Evolutionary conservation across 2,888 invertebrate species (phyloP).

Genomic region (Orthosia incerta): DNA sequence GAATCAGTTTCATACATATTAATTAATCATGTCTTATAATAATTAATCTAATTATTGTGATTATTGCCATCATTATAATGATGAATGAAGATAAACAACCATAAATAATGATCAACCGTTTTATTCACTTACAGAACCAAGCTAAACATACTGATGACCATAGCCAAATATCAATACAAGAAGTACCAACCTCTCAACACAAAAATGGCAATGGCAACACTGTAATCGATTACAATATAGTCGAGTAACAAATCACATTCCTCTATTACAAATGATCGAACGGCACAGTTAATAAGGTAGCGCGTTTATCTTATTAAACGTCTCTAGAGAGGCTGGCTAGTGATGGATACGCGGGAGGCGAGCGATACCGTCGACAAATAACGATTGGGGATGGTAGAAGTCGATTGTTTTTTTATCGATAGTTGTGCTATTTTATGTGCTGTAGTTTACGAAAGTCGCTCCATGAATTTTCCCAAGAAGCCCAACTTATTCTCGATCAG

Average conservation of each 20-base stretch:
- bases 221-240: constrained; percentile 67
- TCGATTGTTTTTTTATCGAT: constrained; percentile 66
- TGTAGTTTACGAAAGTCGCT: not conserved
- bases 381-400: constrained; percentile 71
- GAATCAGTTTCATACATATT: not conserved
- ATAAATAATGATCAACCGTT: not conserved
- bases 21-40: not conserved
- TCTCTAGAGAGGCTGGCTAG: constrained; percentile 66
- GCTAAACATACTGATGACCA: constrained; percentile 19
- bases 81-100: not conserved
- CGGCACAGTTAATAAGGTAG: constrained; percentile 85
- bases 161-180: constrained; percentile 32
- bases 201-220: constrained; percentile 62
- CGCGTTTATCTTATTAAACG: constrained; percentile 84
- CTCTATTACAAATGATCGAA: constrained; percentile 77
- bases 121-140: not conserved
- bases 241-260: constrained; percentile 67
- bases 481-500: too few relatives aligned
- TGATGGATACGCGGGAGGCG: constrained; percentile 85
- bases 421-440: constrained; percentile 7
- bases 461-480: too few relatives aligned
- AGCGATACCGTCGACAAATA: constrained; percentile 85
- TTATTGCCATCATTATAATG: constrained; percentile 5
- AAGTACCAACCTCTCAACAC: constrained; percentile 55
- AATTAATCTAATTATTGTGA: constrained; percentile 11